Evolutionary conservation across 2,797 vertebrate species (phyloP).

Genomic region (Molossus alvarezi): DNA sequence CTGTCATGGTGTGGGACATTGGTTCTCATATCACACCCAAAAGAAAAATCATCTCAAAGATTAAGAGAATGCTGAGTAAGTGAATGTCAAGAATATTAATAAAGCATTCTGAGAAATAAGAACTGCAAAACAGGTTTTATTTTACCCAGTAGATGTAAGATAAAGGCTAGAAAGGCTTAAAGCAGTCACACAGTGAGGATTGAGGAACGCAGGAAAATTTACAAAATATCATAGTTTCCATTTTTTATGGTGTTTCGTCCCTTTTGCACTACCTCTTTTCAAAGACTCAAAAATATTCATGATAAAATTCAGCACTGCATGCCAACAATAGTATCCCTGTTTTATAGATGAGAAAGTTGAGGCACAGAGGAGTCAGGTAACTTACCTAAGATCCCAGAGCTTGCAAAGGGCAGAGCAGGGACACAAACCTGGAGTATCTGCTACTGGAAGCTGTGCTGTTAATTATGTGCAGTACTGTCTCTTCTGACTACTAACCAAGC

Average conservation of each 20-base stretch:
- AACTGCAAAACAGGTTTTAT: constrained; percentile 18
- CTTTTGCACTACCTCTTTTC: background rate
- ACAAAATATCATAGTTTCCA: background rate
- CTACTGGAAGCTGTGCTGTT: background rate
- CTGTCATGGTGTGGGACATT: background rate
- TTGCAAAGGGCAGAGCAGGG: background rate
- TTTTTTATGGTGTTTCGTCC: constrained; percentile 30
- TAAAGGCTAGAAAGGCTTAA: constrained; percentile 37
- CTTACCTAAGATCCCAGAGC: constrained; percentile 8
- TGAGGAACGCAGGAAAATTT: background rate
- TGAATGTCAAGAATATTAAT: background rate
- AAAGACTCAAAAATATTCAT: constrained; percentile 38
- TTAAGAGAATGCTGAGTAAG: background rate
- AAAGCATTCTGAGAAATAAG: constrained; percentile 48
- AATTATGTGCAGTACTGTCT: background rate
- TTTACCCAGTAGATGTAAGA: background rate
- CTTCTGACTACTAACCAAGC: constrained; percentile 19
- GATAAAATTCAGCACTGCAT: constrained; percentile 20
- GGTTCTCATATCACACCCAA: background rate
- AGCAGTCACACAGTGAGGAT: background rate
- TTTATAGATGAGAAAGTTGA: constrained; percentile 40
- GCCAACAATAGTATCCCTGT: constrained; percentile 9
- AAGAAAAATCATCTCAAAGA: background rate
- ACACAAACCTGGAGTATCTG: background rate
- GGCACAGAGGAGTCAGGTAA: constrained; percentile 8